A percentile compares a stretch with the other conserved stretches of the same genome.
These are phyloP conservation scores for Brachionus manjavacas DNA, from an alignment of 1,140 invertebrate species.

Conservation along the genomic window DNA sequence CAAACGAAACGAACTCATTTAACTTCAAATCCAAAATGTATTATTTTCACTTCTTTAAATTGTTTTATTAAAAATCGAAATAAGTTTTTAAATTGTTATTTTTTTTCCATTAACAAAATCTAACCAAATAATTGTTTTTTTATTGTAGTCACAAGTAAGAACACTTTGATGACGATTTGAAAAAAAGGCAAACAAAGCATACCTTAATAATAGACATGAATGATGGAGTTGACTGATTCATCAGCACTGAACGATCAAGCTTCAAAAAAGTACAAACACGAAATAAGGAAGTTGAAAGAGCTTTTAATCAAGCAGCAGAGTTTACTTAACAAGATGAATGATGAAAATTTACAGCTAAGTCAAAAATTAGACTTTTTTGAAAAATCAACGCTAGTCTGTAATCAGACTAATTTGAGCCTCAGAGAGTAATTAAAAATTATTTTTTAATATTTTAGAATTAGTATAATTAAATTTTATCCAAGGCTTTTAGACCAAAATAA, in stretches of 20 bases:
- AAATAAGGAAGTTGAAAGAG: not conserved
- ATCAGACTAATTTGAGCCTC: not conserved
- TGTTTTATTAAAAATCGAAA: not conserved
- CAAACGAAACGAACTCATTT: not conserved
- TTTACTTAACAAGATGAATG: constrained; percentile 14
- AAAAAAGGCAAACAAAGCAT: not conserved
- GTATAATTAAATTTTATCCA: not conserved
- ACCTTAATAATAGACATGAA: not conserved
- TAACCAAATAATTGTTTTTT: too few relatives aligned
- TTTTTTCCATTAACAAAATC: too few relatives aligned
- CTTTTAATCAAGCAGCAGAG: constrained; percentile 1
- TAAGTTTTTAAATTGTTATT: not conserved
- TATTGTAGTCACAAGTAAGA: too few relatives aligned
- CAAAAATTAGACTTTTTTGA: not conserved
- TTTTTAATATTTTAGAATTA: not conserved
- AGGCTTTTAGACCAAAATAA: constrained; percentile 13
- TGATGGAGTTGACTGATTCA: not conserved
- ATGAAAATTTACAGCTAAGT: not conserved
- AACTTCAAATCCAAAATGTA: not conserved
- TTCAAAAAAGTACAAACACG: not conserved
- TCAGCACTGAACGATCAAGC: not conserved
- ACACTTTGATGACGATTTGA: too few relatives aligned
- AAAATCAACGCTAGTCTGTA: not conserved
- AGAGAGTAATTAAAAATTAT: not conserved
- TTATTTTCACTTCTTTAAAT: not conserved